A percentile compares a stretch with the other conserved stretches of the same genome.
Evolutionary conservation across 2,113 vertebrate genomes (phyloP).

Genomic region (Carettochelys insculpta): DNA sequence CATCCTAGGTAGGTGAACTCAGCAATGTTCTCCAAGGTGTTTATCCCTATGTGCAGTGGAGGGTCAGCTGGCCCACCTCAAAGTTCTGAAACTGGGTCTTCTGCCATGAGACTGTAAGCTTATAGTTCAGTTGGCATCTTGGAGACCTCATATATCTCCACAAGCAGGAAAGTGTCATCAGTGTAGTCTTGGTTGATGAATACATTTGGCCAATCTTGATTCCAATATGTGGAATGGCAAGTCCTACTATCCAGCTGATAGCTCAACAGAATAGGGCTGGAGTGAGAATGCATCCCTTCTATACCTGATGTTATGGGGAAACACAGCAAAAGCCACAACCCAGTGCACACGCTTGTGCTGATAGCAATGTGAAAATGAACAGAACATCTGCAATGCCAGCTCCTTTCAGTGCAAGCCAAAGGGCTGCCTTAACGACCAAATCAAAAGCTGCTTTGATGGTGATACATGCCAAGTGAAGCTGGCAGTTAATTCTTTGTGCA

Average conservation of each 20-base stretch:
- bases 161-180: not conserved
- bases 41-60: not conserved
- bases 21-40: not conserved
- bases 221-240: not conserved
- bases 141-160: not conserved
- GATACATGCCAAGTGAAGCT: too few species aligned
- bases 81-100: not conserved
- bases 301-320: not conserved
- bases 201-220: not conserved
- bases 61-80: not conserved
- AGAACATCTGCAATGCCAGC: not conserved
- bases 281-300: not conserved
- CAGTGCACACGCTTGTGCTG: not conserved
- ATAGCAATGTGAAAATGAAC: not conserved
- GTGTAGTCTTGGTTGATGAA: not conserved
- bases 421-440: not conserved
- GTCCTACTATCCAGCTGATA: not conserved
- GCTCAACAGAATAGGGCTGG: not conserved
- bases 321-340: not conserved
- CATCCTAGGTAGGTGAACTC: not conserved
- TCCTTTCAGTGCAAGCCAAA: not conserved
- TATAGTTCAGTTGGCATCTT: not conserved
- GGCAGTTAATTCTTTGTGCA: too few species aligned
- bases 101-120: not conserved
- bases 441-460: too few species aligned